Evolutionary conservation across 2,113 vertebrate species (phyloP), one percentile per base, ranked within the genome.

Genomic region (Sylvietta virens): DNA sequence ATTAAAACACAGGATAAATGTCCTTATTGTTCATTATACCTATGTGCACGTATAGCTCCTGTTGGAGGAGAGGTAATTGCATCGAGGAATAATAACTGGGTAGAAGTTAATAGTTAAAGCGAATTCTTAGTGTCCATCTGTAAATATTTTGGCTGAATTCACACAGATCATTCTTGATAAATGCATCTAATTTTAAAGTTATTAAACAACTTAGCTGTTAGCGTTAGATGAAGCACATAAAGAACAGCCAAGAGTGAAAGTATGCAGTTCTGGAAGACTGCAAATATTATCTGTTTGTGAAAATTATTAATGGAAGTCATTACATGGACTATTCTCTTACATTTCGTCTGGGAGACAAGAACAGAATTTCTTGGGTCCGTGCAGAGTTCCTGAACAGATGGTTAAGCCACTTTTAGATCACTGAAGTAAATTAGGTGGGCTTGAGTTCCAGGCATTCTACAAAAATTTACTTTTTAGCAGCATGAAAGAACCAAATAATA

Each of bases 71-170:
- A 82, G n/a, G 7, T 62, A 51, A 51, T 39, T 76, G n/a, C 45
- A 31, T 48, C 76, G 60, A 90, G 26, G 16, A 70, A 37, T 92
- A 93, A 88, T 58, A 71, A 90, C 57, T 81, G 23, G 44, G 22
- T 88, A 50, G 17, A 87, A 87, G 31, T 78, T 91, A 93, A 60
- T 81, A 71, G 13, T 71, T 87, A 48, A 86, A 95, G 60, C 31
- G 70, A 33, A 66, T 86, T 69, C 40, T 88, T 90, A 17, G 20
- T 72, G 51, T 76, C 42, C 14, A 22, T 71, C 62, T 20, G 6
- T 90, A 97, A 97, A 88, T 91, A 90, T 91, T 93, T 92, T 93
- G 78, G 9, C 81, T 54, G 42, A 83, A 57, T 92, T 87, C 72
- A 88, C 24, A 60, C n/a, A 67, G 69, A 66, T 67, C 82, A 73